Evolutionary conservation across 2,888 invertebrate species (phyloP).

Genomic region (Drymonia ruficornis): DNA sequence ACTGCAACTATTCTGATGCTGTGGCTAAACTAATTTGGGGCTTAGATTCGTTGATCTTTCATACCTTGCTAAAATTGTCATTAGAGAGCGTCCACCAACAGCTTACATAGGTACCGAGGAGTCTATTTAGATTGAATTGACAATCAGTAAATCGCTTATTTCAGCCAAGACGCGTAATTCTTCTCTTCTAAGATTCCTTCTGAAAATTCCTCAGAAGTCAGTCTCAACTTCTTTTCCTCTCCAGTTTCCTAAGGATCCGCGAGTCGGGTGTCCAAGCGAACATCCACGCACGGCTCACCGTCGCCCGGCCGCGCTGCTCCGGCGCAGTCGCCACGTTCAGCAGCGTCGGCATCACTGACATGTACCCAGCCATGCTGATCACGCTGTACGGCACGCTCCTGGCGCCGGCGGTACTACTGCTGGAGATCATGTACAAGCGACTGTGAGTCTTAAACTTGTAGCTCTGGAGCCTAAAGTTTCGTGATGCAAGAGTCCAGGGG

Average conservation of each 20-base stretch:
- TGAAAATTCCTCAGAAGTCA: neutral
- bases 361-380: conserved; percentile 80
- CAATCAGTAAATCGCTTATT: too few species aligned
- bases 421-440: conserved; percentile 64
- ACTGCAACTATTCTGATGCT: too few species aligned
- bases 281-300: conserved; percentile 83
- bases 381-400: conserved; percentile 75
- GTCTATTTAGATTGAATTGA: too few species aligned
- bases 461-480: neutral
- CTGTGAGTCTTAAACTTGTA: conserved; percentile 54
- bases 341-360: conserved; percentile 85
- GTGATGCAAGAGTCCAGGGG: too few species aligned
- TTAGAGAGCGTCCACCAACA: too few species aligned
- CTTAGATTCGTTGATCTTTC: too few species aligned
- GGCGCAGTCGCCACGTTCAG: conserved; percentile 84
- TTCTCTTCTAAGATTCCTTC: neutral
- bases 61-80: too few species aligned
- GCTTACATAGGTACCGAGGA: too few species aligned
- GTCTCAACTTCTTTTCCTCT: neutral
- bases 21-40: too few species aligned
- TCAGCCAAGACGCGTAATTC: too few species aligned
- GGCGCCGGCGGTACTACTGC: conserved; percentile 64
- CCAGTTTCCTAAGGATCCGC: conserved; percentile 73
- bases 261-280: conserved; percentile 82
- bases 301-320: conserved; percentile 84